These are phyloP conservation scores for Brienomyrus longianalis DNA, from an alignment of 2,113 vertebrate genomes.

Conservation along the genomic window DNA sequence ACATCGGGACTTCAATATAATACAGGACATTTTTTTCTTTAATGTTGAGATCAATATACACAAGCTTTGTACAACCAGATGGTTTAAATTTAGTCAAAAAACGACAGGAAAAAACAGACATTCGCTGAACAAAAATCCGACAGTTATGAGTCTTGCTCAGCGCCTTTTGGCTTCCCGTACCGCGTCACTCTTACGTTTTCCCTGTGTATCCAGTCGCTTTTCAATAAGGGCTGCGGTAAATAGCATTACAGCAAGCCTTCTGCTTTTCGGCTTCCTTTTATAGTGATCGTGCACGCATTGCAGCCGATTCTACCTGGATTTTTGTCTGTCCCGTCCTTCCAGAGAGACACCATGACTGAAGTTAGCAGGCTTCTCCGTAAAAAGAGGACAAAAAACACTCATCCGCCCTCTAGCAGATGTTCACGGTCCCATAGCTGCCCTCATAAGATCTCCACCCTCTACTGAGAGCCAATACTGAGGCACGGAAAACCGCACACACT, in stretches of 20 bases:
- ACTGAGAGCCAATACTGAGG: slow-evolving; percentile 13
- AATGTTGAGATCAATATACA: slow-evolving; percentile 93
- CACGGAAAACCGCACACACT: not conserved
- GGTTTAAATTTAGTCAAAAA: slow-evolving; percentile 65
- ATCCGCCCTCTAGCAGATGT: slow-evolving; percentile 56
- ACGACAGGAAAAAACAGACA: slow-evolving; percentile 45
- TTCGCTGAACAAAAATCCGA: slow-evolving; percentile 61
- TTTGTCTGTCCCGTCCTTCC: slow-evolving; percentile 21
- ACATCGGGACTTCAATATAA: slow-evolving; percentile 88
- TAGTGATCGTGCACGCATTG: not conserved
- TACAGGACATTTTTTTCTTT: slow-evolving; percentile 83
- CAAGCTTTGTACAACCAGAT: slow-evolving; percentile 87
- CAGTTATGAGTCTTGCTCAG: slow-evolving; percentile 38
- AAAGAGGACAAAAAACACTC: slow-evolving; percentile 19
- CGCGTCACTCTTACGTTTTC: not conserved
- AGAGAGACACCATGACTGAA: slow-evolving; percentile 33
- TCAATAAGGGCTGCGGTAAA: slow-evolving; percentile 37
- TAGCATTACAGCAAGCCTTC: slow-evolving; percentile 22
- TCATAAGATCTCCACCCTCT: slow-evolving; percentile 22
- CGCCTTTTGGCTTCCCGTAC: slow-evolving; percentile 18
- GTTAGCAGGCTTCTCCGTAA: slow-evolving; percentile 26
- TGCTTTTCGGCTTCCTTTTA: slow-evolving; percentile 24
- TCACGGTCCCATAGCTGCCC: slow-evolving; percentile 35
- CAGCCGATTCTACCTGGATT: not conserved
- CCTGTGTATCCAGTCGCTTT: slow-evolving; percentile 36